Base-by-base conservation (phyloP, 2,888 invertebrate genomes). In the Aradus depressus region DNA sequence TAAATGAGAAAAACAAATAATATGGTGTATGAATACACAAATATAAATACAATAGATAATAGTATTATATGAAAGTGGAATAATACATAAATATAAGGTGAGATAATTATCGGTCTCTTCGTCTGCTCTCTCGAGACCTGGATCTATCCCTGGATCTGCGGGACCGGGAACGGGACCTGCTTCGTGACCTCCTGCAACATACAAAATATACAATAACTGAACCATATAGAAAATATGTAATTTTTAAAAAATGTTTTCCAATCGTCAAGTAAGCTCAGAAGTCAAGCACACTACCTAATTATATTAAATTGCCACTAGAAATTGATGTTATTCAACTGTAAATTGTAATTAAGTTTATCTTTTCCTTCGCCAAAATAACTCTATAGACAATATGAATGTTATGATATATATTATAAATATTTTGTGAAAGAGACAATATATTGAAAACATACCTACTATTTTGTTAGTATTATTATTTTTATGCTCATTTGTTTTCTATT, bases 171-270 rank as follows among this genome's bases (percentile, higher is more conserved):
- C 60, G 54, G n/a, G 59, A 61, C 19, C 59, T 57, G 31, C 62
- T 64, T 39, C 64, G 60, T 18, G 64, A 63, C 35, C 62, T 59
- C 16, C 56, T 59, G 16, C 61, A 59, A 50, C 60, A 58, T 32
- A 8, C 51, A 52, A 25, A 34, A 34, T 16, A 34, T 14, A 34
- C 28, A 10, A 22, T 26, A 18, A 37, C 14, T 28, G 41, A 41
- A 18, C 22, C 18, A 4, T 14, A n/a, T 16, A 21, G 6, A 45
- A 21, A 32, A 38, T 16, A 22, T 19, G 10, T 25, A 19, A 41
- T 22, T n/a, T 21, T 12, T 32, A 21, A 3, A 12, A 21, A 25
- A 23, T 41, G 16, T 41, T 5, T 1, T n/a, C 18, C 2, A 18
- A 10, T 18, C 18, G n/a, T 39, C 21, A 6, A 2, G 6, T 19